Percentiles rank a stretch among this genome's conserved stretches.
Evolutionary conservation across 2,888 invertebrate genomes (phyloP).

Genomic region (Drosophila rellima): DNA sequence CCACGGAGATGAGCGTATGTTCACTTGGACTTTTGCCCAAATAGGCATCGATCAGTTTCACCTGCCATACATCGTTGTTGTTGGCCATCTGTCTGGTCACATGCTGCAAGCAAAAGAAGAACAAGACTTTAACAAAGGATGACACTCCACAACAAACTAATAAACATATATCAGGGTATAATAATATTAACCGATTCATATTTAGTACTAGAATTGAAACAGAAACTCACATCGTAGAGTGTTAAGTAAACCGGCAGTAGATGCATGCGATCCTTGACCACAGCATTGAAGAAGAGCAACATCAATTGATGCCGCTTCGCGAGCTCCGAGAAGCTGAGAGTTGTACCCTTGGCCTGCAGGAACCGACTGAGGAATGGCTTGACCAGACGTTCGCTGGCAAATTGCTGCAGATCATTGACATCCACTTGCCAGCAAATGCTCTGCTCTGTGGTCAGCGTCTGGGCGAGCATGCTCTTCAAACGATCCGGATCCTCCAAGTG

Average conservation of each 20-base stretch:
- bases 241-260: constrained; percentile 91
- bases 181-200: too few relatives aligned
- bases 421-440: constrained; percentile 85
- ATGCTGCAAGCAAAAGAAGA: constrained; percentile 50
- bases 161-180: too few relatives aligned
- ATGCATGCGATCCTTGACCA: constrained; percentile 92
- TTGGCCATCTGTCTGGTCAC: constrained; percentile 66
- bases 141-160: too few relatives aligned
- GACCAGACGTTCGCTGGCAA: constrained; percentile 91
- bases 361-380: constrained; percentile 90
- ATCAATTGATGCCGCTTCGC: constrained; percentile 88
- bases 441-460: constrained; percentile 91
- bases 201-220: too few relatives aligned
- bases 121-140: not conserved
- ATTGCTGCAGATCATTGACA: constrained; percentile 90
- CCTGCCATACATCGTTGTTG: constrained; percentile 89
- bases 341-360: constrained; percentile 84
- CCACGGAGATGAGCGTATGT: constrained; percentile 81
- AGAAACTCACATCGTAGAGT: constrained; percentile 88
- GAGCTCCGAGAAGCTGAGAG: constrained; percentile 79
- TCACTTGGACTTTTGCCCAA: constrained; percentile 48
- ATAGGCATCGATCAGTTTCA: constrained; percentile 89
- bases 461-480: constrained; percentile 91
- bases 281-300: constrained; percentile 92
- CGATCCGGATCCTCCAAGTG: constrained; percentile 94